Conservation (phyloP, 2,797 vertebrate species). For the Peromyscus eremicus region DNA sequence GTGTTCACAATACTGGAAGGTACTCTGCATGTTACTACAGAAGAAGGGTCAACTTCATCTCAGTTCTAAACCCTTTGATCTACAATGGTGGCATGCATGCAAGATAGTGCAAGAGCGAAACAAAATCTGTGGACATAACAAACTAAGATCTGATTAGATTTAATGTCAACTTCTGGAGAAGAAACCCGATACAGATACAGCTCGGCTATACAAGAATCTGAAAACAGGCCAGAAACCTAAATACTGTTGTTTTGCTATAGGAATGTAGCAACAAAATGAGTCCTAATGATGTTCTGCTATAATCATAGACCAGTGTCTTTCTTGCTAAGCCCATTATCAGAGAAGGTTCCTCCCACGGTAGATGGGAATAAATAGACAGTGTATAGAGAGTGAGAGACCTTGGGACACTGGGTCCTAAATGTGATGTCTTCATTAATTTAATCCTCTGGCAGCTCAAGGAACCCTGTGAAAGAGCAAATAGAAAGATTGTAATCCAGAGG, state of each 20-base stretch:
- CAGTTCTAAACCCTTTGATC: neutral
- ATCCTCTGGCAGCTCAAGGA: neutral
- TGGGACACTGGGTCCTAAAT: neutral
- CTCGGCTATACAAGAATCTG: neutral
- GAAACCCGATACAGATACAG: neutral
- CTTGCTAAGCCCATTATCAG: neutral
- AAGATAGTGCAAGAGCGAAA: neutral
- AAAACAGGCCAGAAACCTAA: neutral
- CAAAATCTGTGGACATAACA: neutral
- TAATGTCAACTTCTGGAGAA: neutral
- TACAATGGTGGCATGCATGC: neutral
- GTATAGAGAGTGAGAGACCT: neutral
- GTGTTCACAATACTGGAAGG: neutral
- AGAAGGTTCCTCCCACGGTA: no score
- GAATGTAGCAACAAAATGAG: neutral
- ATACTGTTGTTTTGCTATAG: no score
- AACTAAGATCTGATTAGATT: neutral
- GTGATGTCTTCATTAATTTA: neutral
- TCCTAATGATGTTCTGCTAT: neutral
- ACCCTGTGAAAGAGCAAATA: no score
- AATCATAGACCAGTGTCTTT: neutral
- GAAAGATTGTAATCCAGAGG: neutral
- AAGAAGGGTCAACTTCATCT: neutral
- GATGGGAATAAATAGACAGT: neutral
- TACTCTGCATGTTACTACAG: neutral